Percentiles rank a stretch among this genome's conserved stretches.
Evolutionary conservation across 2,888 invertebrate species (phyloP).

Genomic region (Mythimna ferrago): DNA sequence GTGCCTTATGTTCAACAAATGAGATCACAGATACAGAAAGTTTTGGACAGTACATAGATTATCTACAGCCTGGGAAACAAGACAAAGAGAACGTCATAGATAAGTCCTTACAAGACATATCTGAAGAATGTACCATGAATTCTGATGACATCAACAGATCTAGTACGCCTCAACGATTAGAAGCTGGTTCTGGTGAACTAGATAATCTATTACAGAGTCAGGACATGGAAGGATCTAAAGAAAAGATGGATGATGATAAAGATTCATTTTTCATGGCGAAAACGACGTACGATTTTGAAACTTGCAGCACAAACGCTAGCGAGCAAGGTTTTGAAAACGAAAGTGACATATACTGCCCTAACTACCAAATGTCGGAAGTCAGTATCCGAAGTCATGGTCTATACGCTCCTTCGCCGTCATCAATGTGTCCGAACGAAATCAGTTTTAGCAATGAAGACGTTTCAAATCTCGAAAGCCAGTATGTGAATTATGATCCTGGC

Average conservation of each 20-base stretch:
- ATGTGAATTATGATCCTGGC: constrained; percentile 91
- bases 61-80: constrained; percentile 82
- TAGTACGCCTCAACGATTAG: constrained; percentile 78
- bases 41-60: constrained; percentile 88
- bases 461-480: constrained; percentile 88
- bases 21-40: constrained; percentile 89
- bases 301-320: constrained; percentile 86
- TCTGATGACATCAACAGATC: constrained; percentile 83
- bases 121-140: constrained; percentile 87
- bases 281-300: constrained; percentile 86
- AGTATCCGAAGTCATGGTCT: constrained; percentile 92
- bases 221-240: constrained; percentile 76
- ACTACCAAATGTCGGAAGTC: constrained; percentile 92
- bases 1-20: constrained; percentile 87
- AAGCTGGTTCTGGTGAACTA: constrained; percentile 74
- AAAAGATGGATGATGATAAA: constrained; percentile 82
- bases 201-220: constrained; percentile 80
- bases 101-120: constrained; percentile 86
- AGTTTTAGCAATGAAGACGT: constrained; percentile 89
- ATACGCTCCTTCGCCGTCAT: constrained; percentile 91
- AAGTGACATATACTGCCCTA: constrained; percentile 91
- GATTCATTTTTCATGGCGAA: constrained; percentile 85
- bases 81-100: constrained; percentile 81
- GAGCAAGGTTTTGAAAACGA: constrained; percentile 90
- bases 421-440: constrained; percentile 88